Conservation (phyloP, 2,113 vertebrate genomes). For the Cichladusa arquata region DNA sequence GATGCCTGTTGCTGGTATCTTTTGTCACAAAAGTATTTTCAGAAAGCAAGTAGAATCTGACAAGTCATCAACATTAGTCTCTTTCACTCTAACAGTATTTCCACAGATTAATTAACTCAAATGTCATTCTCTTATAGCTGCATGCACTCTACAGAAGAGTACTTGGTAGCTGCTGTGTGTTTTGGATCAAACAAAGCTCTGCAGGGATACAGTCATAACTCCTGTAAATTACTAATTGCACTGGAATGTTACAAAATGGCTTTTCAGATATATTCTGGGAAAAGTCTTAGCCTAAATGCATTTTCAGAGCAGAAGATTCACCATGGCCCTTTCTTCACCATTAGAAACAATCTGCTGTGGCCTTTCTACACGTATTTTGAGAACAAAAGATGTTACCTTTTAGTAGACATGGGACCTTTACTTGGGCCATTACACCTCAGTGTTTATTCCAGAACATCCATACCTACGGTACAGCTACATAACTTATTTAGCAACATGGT, state of each 20-base stretch:
- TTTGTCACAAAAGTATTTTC: conserved; percentile 38
- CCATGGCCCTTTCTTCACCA: background rate
- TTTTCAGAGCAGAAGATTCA: background rate
- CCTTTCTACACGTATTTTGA: background rate
- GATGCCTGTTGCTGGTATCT: conserved; percentile 18
- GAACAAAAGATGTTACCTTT: background rate
- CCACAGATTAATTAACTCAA: conserved; percentile 68
- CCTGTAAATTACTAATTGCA: conserved; percentile 46
- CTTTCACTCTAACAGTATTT: conserved; percentile 47
- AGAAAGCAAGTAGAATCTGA: conserved; percentile 39
- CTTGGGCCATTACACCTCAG: background rate
- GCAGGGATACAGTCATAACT: conserved; percentile 54
- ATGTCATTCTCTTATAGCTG: conserved; percentile 62
- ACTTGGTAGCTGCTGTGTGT: conserved; percentile 68
- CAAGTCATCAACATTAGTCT: conserved; percentile 39
- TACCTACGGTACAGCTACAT: background rate
- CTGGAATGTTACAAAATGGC: conserved; percentile 33
- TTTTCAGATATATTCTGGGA: background rate
- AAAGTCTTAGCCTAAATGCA: background rate
- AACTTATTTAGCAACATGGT: background rate
- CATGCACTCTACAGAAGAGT: conserved; percentile 61
- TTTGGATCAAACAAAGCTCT: conserved; percentile 68
- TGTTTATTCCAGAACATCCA: background rate
- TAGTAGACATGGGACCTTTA: background rate
- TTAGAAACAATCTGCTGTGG: background rate